Evolutionary conservation across 2,113 vertebrate species (phyloP), one percentile per base, ranked within the genome.

Genomic region (Megaleporinus macrocephalus): DNA sequence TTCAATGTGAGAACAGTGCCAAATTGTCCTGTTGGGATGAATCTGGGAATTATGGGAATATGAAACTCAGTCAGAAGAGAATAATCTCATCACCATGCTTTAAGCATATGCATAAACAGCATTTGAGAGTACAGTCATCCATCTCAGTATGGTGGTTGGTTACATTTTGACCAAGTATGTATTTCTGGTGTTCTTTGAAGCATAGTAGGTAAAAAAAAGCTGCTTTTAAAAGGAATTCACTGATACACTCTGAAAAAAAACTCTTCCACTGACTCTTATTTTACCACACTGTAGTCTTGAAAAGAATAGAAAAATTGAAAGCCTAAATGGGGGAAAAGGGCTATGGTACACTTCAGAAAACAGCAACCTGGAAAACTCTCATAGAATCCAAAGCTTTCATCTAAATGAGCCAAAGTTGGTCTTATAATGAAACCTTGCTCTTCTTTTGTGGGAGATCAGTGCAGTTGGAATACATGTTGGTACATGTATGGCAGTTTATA

Each of bases 311-410:
- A 53, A 53, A 9, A 36, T 14, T 2, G 12, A 53, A 53, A 15
- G 14, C 6, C 53, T n/a, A 57, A 57, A 9, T 22, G 53, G 20
- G 53, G 20, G 15, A n/a, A 18, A 20, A n/a, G n/a, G 53, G 53
- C 44, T 55, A 29, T 75, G 47, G 27, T 73, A 55, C 61, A 66
- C 47, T 49, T 29, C 62, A 29, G 49, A 61, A 73, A 26, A 57
- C 33, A 61, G 33, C 57, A 68, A 70, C 51, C 16, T 24, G 15
- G 44, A 65, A 53, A 22, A 53, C 10, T 26, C 10, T 33, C 16
- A 29, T 5, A 59, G 16, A 30, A 76, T 87, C 82, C 74, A 87
- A 88, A 85, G 72, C 47, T 12, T 77, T 69, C 24, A 62, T 84
- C 86, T 79, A 51, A 69, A 63, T 83, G 75, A 72, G 73, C 66